A percentile compares a stretch with the other conserved stretches of the same genome.
Evolutionary conservation across 1,140 invertebrate species (phyloP).

Genomic region (Antheraea pernyi): DNA sequence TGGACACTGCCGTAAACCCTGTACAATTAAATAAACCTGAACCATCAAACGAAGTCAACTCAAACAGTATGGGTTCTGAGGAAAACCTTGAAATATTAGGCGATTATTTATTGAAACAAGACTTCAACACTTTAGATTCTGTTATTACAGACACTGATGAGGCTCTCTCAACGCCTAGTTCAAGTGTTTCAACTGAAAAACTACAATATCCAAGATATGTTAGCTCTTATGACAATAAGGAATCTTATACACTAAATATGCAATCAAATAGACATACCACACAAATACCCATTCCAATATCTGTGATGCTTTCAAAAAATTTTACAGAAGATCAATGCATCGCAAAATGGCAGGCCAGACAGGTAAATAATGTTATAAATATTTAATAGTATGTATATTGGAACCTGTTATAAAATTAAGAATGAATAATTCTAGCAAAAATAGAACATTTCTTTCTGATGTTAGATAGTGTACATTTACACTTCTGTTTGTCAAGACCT

Average conservation of each 20-base stretch:
- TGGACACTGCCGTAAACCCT: conserved; percentile 28
- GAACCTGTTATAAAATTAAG: no score
- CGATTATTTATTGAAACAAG: conserved; percentile 71
- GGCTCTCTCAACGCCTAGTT: conserved; percentile 41
- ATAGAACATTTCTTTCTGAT: no score
- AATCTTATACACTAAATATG: conserved; percentile 22
- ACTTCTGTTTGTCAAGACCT: no score
- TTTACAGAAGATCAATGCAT: conserved; percentile 78
- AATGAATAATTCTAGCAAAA: no score
- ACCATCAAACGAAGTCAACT: conserved; percentile 39
- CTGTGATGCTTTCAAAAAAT: conserved; percentile 41
- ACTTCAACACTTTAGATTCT: conserved; percentile 67
- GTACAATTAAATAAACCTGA: conserved; percentile 36
- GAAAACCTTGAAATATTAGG: conserved; percentile 72
- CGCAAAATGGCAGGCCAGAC: conserved; percentile 84
- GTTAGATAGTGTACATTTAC: no score
- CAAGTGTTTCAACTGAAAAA: conserved; percentile 44
- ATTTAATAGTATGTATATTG: no score
- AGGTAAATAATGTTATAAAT: conserved; percentile 57
- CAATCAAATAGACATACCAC: conserved; percentile 35
- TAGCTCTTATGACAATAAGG: conserved; percentile 45
- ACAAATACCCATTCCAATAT: conserved; percentile 26
- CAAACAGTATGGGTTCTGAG: conserved; percentile 49
- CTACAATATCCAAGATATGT: conserved; percentile 59
- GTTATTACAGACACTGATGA: conserved; percentile 49